phyloP scores from a whole-genome alignment of 2,113 vertebrate species.

The Dromas ardeola region DNA sequence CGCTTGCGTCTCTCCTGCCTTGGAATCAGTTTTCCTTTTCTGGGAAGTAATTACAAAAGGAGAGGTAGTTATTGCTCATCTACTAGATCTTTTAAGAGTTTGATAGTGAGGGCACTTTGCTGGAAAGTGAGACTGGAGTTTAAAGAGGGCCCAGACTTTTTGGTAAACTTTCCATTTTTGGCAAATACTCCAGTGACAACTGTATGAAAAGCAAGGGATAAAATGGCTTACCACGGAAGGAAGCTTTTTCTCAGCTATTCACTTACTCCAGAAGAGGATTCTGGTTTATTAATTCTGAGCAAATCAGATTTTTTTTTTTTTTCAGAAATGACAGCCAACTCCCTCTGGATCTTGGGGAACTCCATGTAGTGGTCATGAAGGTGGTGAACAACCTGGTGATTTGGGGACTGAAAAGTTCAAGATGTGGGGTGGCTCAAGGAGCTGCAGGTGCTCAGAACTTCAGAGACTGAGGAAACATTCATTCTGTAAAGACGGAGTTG shows the following conservation, averaged over 20 bases:
- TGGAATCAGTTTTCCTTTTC: neutral
- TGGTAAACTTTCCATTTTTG: neutral
- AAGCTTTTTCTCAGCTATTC: neutral
- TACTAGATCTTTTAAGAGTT: neutral
- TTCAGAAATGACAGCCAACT: neutral
- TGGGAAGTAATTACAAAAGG: neutral
- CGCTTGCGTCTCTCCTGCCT: neutral
- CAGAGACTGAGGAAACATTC: neutral
- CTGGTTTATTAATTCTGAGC: neutral
- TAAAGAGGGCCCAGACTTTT: neutral
- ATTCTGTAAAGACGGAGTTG: neutral
- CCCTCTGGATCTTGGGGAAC: neutral
- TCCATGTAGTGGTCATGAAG: neutral
- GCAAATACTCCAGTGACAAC: neutral
- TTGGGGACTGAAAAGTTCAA: neutral
- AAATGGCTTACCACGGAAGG: neutral
- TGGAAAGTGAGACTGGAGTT: accelerated
- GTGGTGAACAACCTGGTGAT: neutral
- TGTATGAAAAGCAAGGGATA: neutral
- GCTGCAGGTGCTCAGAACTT: neutral
- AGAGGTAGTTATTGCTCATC: neutral
- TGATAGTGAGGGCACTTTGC: neutral
- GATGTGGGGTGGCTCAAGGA: neutral
- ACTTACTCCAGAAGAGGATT: neutral
- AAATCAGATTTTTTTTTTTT: neutral